Evolutionary conservation across 1,140 invertebrate species (phyloP), one percentile per base, ranked within the genome.

Genomic region (Chelonus insularis): DNA sequence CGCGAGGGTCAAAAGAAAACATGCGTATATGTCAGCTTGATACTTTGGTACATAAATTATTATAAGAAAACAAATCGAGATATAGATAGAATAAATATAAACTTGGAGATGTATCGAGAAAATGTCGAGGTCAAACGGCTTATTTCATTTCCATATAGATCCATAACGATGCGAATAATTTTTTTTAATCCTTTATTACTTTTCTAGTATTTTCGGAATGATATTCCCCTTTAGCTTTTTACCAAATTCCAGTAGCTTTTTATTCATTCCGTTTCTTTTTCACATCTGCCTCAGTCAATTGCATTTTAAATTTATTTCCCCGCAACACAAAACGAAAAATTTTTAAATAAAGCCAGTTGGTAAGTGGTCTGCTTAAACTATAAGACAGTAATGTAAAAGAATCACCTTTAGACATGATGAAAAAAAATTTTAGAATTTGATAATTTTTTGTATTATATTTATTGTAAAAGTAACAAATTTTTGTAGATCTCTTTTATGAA

Each of bases 141-240:
- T 20, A 9, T 25, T 16, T 32, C 36, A 18, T 73, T 64, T 70
- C 67, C n/a, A n/a, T 67, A 64, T 70, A 68, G 63, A 67, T 69
- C 61, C 61, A 65, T 71, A 68, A 69, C 70, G 61, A 70, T 58
- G 60, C 63, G 72, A 69, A 69, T 71, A 72, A 71, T 63, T 60
- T 64, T 67, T 12, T 62, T 54, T 37, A 18, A 20, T 50, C 23
- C 56, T 16, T 32, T 34, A 59, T 43, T 18, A 16, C 2, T 48
- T 43, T 12, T 45, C 1, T 16, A 52, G 16, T 48, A 48, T 37
- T 50, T 25, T 12, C 11, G 4, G 20, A 50, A 50, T 21, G 1
- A 29, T 29, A 23, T 50, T 50, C 14, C 9, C 47, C 23, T 7
- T 50, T 50, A 11, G 25, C 21, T 25, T 50, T 50, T 25, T 50